Evolutionary conservation across 1,140 invertebrate genomes (phyloP).

Genomic region (Mylabris phalerata): DNA sequence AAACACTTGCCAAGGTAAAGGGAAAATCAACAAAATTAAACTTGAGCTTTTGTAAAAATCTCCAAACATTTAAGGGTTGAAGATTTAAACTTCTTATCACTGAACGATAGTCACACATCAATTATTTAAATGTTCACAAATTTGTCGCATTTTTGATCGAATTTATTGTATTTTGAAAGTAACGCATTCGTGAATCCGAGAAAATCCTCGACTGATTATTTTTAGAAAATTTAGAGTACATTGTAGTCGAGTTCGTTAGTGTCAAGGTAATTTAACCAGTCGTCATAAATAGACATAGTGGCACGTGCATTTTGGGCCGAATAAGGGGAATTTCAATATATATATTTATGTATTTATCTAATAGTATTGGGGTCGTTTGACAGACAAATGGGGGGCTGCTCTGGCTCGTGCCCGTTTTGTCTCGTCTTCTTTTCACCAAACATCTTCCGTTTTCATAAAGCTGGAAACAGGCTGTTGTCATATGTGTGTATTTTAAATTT

Average conservation of each 20-base stretch:
- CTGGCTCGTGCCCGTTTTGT: slow-evolving; percentile 17
- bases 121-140: too few species aligned
- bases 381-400: slow-evolving; percentile 38
- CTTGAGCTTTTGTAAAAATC: too few species aligned
- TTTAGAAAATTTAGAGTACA: slow-evolving; percentile 12
- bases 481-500: slow-evolving; percentile 32
- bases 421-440: too few species aligned
- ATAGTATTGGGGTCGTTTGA: slow-evolving; percentile 32
- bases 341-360: slow-evolving; percentile 31
- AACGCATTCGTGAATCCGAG: slow-evolving; percentile 18
- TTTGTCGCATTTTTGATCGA: too few species aligned
- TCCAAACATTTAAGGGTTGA: too few species aligned
- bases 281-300: slow-evolving; percentile 36
- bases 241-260: slow-evolving; percentile 31
- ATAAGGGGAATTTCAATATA: slow-evolving; percentile 12
- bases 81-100: too few species aligned
- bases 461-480: slow-evolving; percentile 40
- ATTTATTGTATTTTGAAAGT: slow-evolving; percentile 4
- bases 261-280: slow-evolving; percentile 40
- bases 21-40: slow-evolving; percentile 1
- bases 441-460: slow-evolving; percentile 40
- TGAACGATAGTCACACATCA: too few species aligned
- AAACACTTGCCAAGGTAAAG: not conserved
- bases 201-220: slow-evolving; percentile 13
- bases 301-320: slow-evolving; percentile 19